Conservation (phyloP, 2,888 invertebrate genomes). For the Drosophila emarginata region DNA sequence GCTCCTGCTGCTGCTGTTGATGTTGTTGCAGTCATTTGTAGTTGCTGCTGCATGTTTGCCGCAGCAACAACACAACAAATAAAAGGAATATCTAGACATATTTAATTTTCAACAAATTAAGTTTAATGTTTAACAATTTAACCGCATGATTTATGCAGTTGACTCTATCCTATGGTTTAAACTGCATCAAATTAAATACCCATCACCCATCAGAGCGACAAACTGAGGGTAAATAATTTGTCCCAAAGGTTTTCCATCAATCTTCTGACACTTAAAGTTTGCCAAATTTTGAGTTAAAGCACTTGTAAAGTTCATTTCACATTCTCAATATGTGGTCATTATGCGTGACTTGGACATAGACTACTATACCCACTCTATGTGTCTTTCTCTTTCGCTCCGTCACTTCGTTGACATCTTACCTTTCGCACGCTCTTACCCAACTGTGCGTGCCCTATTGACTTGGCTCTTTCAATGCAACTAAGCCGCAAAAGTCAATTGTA, state of each 20-base stretch:
- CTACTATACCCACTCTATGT: background rate
- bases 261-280: conserved; percentile 7
- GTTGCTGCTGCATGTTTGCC: conserved; percentile 35
- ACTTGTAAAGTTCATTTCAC: background rate
- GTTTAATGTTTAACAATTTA: conserved; percentile 64
- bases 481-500: conserved; percentile 73
- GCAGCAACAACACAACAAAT: conserved; percentile 50
- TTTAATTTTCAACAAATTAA: conserved; percentile 74
- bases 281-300: conserved; percentile 4
- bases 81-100: conserved; percentile 60
- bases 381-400: no score
- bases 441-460: conserved; percentile 72
- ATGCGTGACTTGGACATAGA: conserved; percentile 9
- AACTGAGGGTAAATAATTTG: conserved; percentile 2
- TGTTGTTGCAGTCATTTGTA: conserved; percentile 51
- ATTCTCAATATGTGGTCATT: conserved; percentile 32
- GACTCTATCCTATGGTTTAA: conserved; percentile 49
- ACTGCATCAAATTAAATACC: conserved; percentile 63
- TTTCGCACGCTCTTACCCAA: conserved; percentile 17
- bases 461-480: conserved; percentile 56
- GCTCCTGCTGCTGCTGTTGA: conserved; percentile 39
- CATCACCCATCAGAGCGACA: conserved; percentile 29
- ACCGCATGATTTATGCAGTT: conserved; percentile 73
- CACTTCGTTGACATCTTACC: background rate
- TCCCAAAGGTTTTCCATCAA: background rate